phyloP scores from a whole-genome alignment of 2,797 vertebrate species.

The Pseudochirops corinnae region DNA sequence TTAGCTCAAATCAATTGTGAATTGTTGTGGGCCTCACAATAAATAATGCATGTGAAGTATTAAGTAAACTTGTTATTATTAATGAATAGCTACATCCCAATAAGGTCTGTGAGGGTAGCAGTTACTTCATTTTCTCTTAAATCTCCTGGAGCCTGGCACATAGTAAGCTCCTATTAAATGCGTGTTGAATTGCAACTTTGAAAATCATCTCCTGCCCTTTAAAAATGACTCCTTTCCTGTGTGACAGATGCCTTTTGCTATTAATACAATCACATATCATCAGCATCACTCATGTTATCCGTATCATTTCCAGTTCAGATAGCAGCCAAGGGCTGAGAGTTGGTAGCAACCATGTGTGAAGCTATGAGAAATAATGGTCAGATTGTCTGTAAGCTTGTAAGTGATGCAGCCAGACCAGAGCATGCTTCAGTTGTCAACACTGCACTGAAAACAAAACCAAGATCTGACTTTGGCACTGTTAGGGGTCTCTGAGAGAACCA shows the following conservation, averaged over 20 bases:
- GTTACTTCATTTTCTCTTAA: not conserved
- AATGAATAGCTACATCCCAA: not conserved
- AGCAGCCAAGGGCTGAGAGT: constrained; percentile 1
- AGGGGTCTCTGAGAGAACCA: not conserved
- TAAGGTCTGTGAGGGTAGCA: not conserved
- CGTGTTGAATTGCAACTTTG: not conserved
- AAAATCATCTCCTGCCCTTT: not conserved
- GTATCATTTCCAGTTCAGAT: not conserved
- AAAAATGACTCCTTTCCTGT: constrained; percentile 15
- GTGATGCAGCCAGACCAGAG: not conserved
- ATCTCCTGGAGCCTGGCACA: not conserved
- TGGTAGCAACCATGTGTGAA: not conserved
- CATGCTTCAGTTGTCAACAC: not conserved
- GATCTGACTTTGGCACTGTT: not conserved
- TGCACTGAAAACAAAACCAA: not conserved
- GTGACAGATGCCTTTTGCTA: constrained; percentile 36
- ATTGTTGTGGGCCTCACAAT: not conserved
- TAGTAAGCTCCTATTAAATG: not conserved
- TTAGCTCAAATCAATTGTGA: not conserved
- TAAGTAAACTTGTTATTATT: not conserved
- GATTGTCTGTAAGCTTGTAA: not conserved
- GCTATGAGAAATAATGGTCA: not conserved
- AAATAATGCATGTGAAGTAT: not conserved
- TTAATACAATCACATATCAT: constrained; percentile 21
- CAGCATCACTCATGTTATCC: not conserved